Base-by-base conservation (phyloP, 2,113 vertebrate species). In the Cololabis saira region DNA sequence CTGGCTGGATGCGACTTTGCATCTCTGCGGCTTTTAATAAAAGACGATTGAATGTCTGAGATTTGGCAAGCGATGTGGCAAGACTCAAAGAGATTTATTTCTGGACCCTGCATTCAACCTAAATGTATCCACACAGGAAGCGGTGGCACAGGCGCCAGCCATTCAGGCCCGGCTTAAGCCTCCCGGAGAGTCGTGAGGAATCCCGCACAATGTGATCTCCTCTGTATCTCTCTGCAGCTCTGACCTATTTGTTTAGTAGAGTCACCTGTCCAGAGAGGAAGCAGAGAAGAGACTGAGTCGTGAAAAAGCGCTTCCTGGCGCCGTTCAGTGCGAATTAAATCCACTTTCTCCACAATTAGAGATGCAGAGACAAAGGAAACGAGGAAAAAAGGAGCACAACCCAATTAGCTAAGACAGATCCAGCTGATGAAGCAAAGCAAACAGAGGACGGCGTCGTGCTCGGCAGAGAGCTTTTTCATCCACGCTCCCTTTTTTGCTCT, bases 161-260 rank as follows among this genome's bases (percentile, higher is more conserved):
- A 37, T 37, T 37, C 33, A 37, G 33, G 33, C 33, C 33, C 6
- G 33, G 33, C 33, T 37, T 37, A 37, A 37, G 33, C 33, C 10
- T 37, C 33, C 6, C 33, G 33, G 33, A 37, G 33, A 37, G 33
- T 7, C 3, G 33, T 37, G 33, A 37, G 33, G 6, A 37, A 37
- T 37, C 33, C 33, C 33, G 33, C 33, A 1, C 3, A 7, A 37
- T 11, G 33, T 37, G 33, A 37, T 37, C 33, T 37, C 10, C 3
- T 14, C 69, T 55, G 64, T 55, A 41, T 82, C 74, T 85, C 77
- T 75, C 79, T 85, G 69, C 71, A 83, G 77, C 73, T 86, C 73
- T 69, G 78, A 90, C 87, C 33, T 37, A 37, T 83, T 89, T 90
- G 82, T 74, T 82, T 70, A 41, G 61, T 74, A 81, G 80, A 81